phyloP scores from a whole-genome alignment of 2,113 vertebrate species.

The Lasiurus borealis region DNA sequence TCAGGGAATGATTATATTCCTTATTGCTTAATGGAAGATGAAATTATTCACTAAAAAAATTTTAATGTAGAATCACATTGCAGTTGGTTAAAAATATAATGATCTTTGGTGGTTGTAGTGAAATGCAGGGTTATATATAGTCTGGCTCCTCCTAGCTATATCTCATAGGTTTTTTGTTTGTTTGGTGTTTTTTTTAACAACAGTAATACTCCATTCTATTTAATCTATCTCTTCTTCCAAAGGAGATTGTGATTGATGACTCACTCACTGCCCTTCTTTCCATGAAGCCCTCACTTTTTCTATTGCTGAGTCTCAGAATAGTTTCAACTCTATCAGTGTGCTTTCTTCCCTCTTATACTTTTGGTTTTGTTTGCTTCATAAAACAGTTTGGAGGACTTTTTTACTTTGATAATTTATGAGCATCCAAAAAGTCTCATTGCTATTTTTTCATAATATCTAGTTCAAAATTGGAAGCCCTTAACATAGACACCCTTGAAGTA shows the following conservation, averaged over 20 bases:
- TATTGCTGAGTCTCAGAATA: background rate
- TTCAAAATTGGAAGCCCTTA: background rate
- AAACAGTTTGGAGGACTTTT: background rate
- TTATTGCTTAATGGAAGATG: constrained; percentile 20
- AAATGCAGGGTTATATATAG: background rate
- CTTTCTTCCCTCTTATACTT: background rate
- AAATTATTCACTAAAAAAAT: constrained; percentile 23
- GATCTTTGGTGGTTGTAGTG: background rate
- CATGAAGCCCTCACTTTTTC: background rate
- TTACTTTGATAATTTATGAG: constrained; percentile 18
- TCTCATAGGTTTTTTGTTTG: background rate
- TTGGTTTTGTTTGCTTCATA: background rate
- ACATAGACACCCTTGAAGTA: background rate
- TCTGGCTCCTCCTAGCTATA: background rate
- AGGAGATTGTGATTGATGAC: background rate
- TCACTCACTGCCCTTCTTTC: background rate
- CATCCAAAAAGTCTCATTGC: background rate
- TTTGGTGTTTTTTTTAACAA: background rate
- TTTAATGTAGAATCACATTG: constrained; percentile 6
- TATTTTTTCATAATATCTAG: background rate
- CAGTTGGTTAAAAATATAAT: constrained; percentile 11
- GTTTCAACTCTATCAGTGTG: background rate
- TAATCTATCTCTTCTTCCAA: background rate
- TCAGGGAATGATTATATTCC: constrained; percentile 42
- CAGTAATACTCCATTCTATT: background rate